These are phyloP conservation scores for Nomada flava DNA, from an alignment of 2,888 invertebrate species.

Conservation along the genomic window DNA sequence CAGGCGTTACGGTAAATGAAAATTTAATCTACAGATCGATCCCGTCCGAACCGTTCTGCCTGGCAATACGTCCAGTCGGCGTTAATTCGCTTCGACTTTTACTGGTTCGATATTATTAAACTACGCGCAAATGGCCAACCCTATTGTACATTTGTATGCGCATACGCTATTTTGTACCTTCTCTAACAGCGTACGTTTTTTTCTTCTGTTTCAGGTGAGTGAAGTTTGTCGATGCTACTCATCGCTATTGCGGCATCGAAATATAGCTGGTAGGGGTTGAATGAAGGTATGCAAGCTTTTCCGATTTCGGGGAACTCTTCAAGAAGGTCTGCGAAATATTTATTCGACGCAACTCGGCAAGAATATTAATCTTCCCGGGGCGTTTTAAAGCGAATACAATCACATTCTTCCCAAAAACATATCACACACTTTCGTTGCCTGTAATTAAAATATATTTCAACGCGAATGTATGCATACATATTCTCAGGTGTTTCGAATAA, in stretches of 20 bases:
- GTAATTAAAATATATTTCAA: too few species aligned
- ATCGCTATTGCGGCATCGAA: slow-evolving; percentile 33
- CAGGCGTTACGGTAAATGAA: slow-evolving; percentile 70
- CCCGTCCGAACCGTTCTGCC: slow-evolving; percentile 64
- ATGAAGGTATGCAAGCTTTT: neutral
- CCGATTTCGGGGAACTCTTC: neutral
- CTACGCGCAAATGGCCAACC: slow-evolving; percentile 9
- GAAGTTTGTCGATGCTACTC: slow-evolving; percentile 37
- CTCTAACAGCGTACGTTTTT: slow-evolving; percentile 4
- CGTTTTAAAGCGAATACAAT: too few species aligned
- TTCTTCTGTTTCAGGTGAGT: slow-evolving; percentile 77
- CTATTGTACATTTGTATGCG: neutral
- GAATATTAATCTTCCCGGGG: too few species aligned
- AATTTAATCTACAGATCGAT: slow-evolving; percentile 72
- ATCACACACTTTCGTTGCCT: too few species aligned
- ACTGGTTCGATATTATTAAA: slow-evolving; percentile 44
- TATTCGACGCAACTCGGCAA: slow-evolving; percentile 12
- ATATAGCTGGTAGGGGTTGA: slow-evolving; percentile 47
- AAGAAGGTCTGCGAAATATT: slow-evolving; percentile 6
- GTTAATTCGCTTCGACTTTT: slow-evolving; percentile 69
- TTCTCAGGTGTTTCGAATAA: too few species aligned
- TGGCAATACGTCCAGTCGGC: slow-evolving; percentile 62
- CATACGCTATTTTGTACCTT: neutral
- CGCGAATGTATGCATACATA: too few species aligned
- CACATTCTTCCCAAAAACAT: too few species aligned